Evolutionary conservation across 2,797 vertebrate species (phyloP), one percentile per base, ranked within the genome.

Genomic region (Champsocephalus gunnari): DNA sequence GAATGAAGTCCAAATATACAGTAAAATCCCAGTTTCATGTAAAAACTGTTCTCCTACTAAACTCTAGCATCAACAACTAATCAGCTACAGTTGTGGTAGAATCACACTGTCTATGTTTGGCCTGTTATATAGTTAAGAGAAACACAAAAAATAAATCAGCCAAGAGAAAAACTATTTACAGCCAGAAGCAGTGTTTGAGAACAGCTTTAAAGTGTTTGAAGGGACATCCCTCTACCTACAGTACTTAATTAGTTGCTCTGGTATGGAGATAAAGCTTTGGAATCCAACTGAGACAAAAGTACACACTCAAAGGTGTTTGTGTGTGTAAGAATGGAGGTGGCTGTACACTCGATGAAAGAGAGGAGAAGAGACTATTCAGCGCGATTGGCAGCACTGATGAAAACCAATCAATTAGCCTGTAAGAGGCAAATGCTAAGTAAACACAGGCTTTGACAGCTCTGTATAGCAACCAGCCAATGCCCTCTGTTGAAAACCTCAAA

Each of bases 341-440:
- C 51, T 62, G 59, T 55, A 64, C 56, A 61, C 55, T 62, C 56
- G 61, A 75, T 65, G 21, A 62, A 58, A 82, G 47, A 38, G 49
- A 72, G 66, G 59, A 68, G 62, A 74, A 12, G 43, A 75, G 12
- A 21, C 66, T 49, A 64, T 65, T 84, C 66, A 64, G 13, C 17
- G 51, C 44, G 48, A 43, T 51, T 59, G 55, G 32, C 55, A 64
- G 57, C 19, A 12, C 59, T 68, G 54, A 75, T 71, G 61, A 66
- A 77, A 77, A 83, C 66, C 82, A 59, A 66, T 82, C 75, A 89
- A 86, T 85, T 84, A 80, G 66, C 41, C 56, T 19, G 51, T 32
- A 51, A 69, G 73, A 84, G 83, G 84, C 71, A 83, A 84, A 82
- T 83, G 66, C 70, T 73, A 51, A 79, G 77, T 60, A 82, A 83